phyloP scores from a whole-genome alignment of 2,888 invertebrate species.

The Brachycybe producta region DNA sequence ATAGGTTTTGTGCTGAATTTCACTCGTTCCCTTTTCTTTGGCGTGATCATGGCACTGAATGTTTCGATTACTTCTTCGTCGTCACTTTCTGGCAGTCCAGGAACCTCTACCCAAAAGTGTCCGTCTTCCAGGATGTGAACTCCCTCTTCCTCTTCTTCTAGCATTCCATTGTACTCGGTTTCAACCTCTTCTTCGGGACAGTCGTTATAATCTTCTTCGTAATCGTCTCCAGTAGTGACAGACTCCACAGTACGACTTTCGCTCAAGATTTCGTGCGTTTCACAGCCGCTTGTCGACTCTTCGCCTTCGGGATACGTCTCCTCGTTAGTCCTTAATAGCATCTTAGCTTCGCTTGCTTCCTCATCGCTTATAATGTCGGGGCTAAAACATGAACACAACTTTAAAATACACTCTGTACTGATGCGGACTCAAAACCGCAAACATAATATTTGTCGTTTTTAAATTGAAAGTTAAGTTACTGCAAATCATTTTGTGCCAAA shows the following conservation, averaged over 20 bases:
- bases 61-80: constrained; percentile 45
- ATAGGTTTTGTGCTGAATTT: constrained; percentile 65
- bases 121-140: constrained; percentile 68
- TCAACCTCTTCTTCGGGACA: constrained; percentile 30
- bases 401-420: no score
- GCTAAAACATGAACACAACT: no score
- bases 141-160: constrained; percentile 38
- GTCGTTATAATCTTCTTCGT: constrained; percentile 9
- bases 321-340: constrained; percentile 43
- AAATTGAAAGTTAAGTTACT: no score
- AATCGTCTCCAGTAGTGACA: background rate
- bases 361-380: constrained; percentile 44
- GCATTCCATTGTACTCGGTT: constrained; percentile 39
- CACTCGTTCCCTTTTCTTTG: constrained; percentile 35
- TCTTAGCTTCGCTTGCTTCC: constrained; percentile 76
- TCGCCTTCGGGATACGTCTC: constrained; percentile 17
- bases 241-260: constrained; percentile 25
- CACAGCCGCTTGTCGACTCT: constrained; percentile 2
- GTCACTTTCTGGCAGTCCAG: constrained; percentile 50
- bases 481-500: background rate
- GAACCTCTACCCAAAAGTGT: constrained; percentile 79
- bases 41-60: constrained; percentile 12
- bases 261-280: constrained; percentile 20
- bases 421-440: no score
- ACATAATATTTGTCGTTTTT: background rate